Evolutionary conservation across 2,888 invertebrate species (phyloP), one percentile per base, ranked within the genome.

Genomic region (Lasioglossum lativentre): DNA sequence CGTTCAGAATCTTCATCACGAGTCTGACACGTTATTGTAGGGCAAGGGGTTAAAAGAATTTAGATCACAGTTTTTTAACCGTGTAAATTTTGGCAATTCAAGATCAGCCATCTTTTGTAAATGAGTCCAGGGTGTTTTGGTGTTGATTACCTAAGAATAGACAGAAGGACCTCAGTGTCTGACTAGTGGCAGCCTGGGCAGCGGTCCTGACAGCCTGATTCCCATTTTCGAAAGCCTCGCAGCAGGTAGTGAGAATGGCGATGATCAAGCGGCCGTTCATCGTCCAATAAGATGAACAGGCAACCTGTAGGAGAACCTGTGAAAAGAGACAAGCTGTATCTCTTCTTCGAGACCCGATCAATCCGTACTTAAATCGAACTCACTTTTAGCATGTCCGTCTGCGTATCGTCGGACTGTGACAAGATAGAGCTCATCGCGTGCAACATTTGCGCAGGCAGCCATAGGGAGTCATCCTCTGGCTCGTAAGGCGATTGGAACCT

Each of bases 391-490:
- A 97, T 96, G 89, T 97, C 96, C 30, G 96, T 96, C 95, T 99
- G 98, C 0, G 98, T 97, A 90, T 99, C 99, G 92, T 99, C 98
- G 80, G 98, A 96, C 93, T 98, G 97, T 89, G 97, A 96, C 92
- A 97, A 96, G 93, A 98, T 97, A 0, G 97, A 97, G 38, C 97
- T 97, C 78, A 99, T 98, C 2, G 98, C 97, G 89, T 98, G 97
- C 59, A 99, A 96, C 81, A 99, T 96, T 95, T 99, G 99, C 3
- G 98, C 98, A 8, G 99, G 98, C 93, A 99, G 96, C 98, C 99
- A 99, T 72, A 98, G 96, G 0, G 98, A 98, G 95, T 99, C 98
- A 94, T 98, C 98, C 95, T 99, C 98, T 0, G 98, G 98, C 94
- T 99, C 99, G 88, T 98, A 97, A 40, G 98, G 98, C 30, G 98